These are phyloP conservation scores for Atherinomorus stipes DNA, from an alignment of 2,113 vertebrate genomes.

Conservation along the genomic window DNA sequence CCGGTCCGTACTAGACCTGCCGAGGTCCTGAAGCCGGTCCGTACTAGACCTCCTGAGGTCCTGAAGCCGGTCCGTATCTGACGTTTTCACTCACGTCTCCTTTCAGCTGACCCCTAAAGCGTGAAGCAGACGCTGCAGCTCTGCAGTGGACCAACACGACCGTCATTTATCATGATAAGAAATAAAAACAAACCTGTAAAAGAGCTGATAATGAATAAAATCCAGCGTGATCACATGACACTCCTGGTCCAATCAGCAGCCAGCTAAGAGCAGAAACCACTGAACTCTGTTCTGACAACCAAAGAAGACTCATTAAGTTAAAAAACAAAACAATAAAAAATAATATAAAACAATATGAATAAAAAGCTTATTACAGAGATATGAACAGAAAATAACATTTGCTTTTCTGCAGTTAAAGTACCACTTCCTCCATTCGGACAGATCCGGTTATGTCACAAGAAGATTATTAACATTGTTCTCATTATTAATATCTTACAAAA, in stretches of 20 bases:
- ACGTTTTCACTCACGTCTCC: too few species aligned
- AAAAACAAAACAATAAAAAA: conserved; percentile 23
- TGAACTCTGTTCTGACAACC: conserved; percentile 35
- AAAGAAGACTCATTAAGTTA: conserved; percentile 30
- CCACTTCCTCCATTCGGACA: conserved; percentile 58
- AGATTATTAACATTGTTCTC: conserved; percentile 77
- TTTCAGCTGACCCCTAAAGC: too few species aligned
- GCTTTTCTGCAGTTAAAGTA: conserved; percentile 56
- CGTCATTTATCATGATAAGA: too few species aligned
- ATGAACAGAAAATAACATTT: conserved; percentile 58
- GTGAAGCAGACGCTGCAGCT: too few species aligned
- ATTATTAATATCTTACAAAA: conserved; percentile 80
- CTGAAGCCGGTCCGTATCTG: too few species aligned
- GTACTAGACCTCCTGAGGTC: too few species aligned
- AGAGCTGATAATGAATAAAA: too few species aligned
- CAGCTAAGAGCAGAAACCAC: conserved; percentile 45
- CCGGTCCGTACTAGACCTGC: too few species aligned
- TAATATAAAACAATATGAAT: conserved; percentile 57
- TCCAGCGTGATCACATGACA: conserved; percentile 63
- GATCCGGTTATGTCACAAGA: conserved; percentile 66
- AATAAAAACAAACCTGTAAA: too few species aligned
- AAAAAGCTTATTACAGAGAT: conserved; percentile 72
- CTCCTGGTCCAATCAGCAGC: conserved; percentile 66
- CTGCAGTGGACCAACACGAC: too few species aligned
- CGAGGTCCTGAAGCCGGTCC: too few species aligned